These are phyloP conservation scores for Xiphophorus birchmanni DNA, from an alignment of 2,797 vertebrate species.

Conservation along the genomic window DNA sequence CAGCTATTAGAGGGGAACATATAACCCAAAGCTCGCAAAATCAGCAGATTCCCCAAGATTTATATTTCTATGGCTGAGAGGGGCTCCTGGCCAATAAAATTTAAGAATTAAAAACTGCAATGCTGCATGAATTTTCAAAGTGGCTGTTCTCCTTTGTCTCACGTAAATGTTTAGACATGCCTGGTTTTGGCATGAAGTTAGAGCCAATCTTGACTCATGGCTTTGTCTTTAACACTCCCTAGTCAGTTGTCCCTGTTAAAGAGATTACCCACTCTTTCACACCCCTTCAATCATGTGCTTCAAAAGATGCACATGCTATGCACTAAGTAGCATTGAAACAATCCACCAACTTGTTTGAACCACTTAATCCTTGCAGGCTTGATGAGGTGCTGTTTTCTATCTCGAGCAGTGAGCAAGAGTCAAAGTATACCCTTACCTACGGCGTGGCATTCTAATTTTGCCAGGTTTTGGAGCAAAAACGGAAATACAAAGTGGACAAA, in stretches of 20 bases:
- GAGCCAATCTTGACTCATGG: constrained; percentile 6
- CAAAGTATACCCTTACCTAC: not conserved
- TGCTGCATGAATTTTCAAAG: constrained; percentile 7
- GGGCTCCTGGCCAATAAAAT: constrained; percentile 20
- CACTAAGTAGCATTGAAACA: constrained; percentile 54
- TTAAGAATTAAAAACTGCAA: constrained; percentile 22
- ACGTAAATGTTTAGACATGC: constrained; percentile 27
- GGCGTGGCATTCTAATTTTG: not conserved
- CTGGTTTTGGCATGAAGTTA: constrained; percentile 14
- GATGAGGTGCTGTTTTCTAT: not conserved
- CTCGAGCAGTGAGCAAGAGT: not conserved
- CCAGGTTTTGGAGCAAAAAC: not conserved
- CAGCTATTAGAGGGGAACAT: constrained; percentile 48
- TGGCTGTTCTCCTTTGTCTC: constrained; percentile 24
- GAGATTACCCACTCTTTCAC: constrained; percentile 11
- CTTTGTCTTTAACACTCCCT: not conserved
- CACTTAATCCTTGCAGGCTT: not conserved
- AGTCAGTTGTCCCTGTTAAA: constrained; percentile 29
- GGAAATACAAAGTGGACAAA: not conserved
- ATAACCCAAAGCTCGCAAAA: constrained; percentile 42
- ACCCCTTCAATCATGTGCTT: constrained; percentile 38
- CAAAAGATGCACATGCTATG: constrained; percentile 34
- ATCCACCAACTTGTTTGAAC: not conserved
- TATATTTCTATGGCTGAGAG: constrained; percentile 29
- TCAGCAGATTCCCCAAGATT: constrained; percentile 58